phyloP scores from a whole-genome alignment of 2,113 vertebrate genomes.

The Opisthocomus hoazin region DNA sequence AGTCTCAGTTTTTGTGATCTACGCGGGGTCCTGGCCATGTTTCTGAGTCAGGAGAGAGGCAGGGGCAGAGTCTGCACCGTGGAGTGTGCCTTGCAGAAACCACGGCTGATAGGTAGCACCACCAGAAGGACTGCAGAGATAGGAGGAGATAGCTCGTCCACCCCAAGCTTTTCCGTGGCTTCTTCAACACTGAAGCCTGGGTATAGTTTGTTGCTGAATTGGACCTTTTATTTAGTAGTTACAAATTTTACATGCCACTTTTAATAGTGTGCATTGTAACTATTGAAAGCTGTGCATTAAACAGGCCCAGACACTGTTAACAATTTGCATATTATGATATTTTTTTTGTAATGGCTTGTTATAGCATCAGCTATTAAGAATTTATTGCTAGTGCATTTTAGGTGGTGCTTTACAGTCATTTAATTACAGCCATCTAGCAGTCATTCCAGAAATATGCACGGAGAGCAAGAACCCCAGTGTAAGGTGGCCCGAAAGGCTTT shows the following conservation, averaged over 20 bases:
- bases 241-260: slow-evolving; percentile 13
- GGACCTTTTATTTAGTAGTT: slow-evolving; percentile 11
- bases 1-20: background rate
- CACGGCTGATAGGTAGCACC: background rate
- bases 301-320: slow-evolving; percentile 28
- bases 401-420: slow-evolving; percentile 38
- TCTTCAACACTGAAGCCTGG: background rate
- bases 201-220: background rate
- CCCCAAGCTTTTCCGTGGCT: background rate
- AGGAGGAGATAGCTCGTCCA: background rate
- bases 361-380: slow-evolving; percentile 42
- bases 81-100: background rate
- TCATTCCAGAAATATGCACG: slow-evolving; percentile 1
- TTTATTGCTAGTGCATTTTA: slow-evolving; percentile 49
- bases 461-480: background rate
- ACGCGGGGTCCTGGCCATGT: background rate
- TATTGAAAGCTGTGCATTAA: slow-evolving; percentile 17
- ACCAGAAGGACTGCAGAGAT: background rate
- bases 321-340: background rate
- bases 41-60: background rate
- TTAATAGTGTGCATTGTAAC: slow-evolving; percentile 23
- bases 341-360: background rate
- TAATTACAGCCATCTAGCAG: slow-evolving; percentile 39
- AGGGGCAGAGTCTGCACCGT: background rate
- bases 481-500: slow-evolving; percentile 23